phyloP scores from a whole-genome alignment of 2,797 vertebrate genomes.

The Argya squamiceps region DNA sequence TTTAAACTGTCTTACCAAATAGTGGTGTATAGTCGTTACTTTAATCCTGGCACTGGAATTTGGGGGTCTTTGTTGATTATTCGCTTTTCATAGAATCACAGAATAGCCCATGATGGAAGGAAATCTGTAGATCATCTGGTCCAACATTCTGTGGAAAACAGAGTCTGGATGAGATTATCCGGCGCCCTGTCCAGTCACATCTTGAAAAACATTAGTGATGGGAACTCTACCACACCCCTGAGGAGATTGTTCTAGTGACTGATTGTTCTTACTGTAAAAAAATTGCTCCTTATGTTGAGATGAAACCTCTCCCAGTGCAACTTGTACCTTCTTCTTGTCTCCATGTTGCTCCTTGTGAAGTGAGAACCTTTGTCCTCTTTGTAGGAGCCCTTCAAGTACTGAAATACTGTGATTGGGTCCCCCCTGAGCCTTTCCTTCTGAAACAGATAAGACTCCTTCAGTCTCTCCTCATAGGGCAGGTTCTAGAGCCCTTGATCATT shows the following conservation, averaged over 20 bases:
- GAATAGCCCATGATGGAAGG: background rate
- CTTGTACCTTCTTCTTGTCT: background rate
- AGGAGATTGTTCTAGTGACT: background rate
- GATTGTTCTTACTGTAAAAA: background rate
- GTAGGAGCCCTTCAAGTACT: background rate
- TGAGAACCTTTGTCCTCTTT: background rate
- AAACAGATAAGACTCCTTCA: background rate
- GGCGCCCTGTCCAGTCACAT: background rate
- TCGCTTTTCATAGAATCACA: background rate
- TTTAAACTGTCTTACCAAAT: background rate
- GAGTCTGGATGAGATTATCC: background rate
- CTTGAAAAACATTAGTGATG: background rate
- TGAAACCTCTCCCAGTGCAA: background rate
- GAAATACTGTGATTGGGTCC: background rate
- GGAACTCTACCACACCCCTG: background rate
- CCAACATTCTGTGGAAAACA: background rate
- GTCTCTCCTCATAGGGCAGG: background rate
- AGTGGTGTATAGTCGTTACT: background rate
- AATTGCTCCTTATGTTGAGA: background rate
- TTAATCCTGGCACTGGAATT: background rate
- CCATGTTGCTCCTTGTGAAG: background rate
- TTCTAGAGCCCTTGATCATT: background rate
- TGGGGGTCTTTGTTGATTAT: background rate
- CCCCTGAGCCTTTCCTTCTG: background rate
- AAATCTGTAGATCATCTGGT: background rate